phyloP scores from a whole-genome alignment of 2,888 invertebrate species.

The Oconnorella tubifera region DNA sequence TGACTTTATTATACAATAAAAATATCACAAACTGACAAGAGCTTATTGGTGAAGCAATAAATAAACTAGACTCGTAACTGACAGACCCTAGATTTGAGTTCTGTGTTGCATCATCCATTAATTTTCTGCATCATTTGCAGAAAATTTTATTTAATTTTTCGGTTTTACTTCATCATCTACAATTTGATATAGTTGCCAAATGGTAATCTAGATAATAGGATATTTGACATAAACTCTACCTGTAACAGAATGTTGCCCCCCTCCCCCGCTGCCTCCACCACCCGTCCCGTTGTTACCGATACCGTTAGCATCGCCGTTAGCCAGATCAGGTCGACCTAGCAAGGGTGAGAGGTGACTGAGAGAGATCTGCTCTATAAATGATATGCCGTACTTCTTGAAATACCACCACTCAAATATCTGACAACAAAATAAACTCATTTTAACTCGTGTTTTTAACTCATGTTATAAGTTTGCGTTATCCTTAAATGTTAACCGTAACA shows the following conservation, averaged over 20 bases:
- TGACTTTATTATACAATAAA: too few species aligned
- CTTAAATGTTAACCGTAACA: neutral
- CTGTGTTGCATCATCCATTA: too few species aligned
- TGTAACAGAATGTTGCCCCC: neutral
- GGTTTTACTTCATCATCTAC: too few species aligned
- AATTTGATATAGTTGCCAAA: too few species aligned
- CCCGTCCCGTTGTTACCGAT: conserved; percentile 8
- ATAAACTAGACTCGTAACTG: too few species aligned
- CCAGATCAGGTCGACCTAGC: conserved; percentile 63
- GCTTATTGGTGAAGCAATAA: too few species aligned
- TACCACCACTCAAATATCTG: conserved; percentile 98
- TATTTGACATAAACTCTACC: too few species aligned
- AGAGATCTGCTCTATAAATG: conserved; percentile 94
- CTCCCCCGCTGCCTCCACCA: neutral
- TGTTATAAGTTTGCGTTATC: neutral
- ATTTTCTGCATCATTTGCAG: too few species aligned
- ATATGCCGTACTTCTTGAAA: conserved; percentile 94
- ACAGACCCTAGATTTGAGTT: too few species aligned
- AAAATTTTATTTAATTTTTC: too few species aligned
- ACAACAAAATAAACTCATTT: conserved; percentile 33
- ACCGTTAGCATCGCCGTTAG: conserved; percentile 5
- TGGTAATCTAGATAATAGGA: too few species aligned
- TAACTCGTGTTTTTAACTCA: neutral
- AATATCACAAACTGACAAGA: too few species aligned
- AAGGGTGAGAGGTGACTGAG: conserved; percentile 88